Conservation (phyloP, 1,140 invertebrate species). For the Phthorimaea operculella region DNA sequence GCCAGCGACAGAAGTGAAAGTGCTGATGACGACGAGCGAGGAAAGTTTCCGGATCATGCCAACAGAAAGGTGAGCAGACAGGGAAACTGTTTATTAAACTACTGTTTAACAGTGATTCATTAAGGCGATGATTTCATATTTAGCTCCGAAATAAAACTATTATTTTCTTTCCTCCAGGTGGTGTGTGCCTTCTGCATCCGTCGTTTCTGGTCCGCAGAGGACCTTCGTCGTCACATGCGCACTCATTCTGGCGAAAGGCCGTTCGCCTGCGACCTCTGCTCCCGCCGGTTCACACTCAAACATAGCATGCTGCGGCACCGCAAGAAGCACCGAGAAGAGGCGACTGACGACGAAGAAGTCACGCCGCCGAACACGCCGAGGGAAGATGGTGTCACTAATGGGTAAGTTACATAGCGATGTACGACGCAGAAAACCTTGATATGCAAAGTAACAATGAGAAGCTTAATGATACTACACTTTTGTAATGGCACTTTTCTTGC, state of each 20-base stretch:
- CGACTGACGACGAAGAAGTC: slow-evolving; percentile 66
- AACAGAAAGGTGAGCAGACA: slow-evolving; percentile 78
- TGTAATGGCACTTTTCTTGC: not conserved
- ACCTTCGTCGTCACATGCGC: slow-evolving; percentile 90
- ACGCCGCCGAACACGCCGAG: slow-evolving; percentile 37
- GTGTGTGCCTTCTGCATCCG: slow-evolving; percentile 92
- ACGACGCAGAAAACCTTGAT: not conserved
- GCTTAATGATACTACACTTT: too few species aligned
- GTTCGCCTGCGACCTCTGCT: slow-evolving; percentile 85
- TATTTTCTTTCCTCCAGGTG: slow-evolving; percentile 67
- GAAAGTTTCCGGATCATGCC: slow-evolving; percentile 86
- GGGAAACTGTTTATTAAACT: too few species aligned
- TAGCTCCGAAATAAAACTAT: not conserved
- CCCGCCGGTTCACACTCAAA: slow-evolving; percentile 88
- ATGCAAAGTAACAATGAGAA: not conserved
- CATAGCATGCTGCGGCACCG: slow-evolving; percentile 93
- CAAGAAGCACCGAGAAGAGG: slow-evolving; percentile 79
- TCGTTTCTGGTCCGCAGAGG: slow-evolving; percentile 93
- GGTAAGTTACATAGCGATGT: slow-evolving; percentile 29
- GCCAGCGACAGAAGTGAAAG: slow-evolving; percentile 70
- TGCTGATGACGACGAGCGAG: slow-evolving; percentile 70
- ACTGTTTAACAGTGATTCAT: too few species aligned
- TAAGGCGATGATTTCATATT: too few species aligned
- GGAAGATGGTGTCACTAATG: slow-evolving; percentile 36
- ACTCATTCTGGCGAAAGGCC: slow-evolving; percentile 87